Conservation (phyloP, 2,888 invertebrate species). For the Macrosiphum euphorbiae region DNA sequence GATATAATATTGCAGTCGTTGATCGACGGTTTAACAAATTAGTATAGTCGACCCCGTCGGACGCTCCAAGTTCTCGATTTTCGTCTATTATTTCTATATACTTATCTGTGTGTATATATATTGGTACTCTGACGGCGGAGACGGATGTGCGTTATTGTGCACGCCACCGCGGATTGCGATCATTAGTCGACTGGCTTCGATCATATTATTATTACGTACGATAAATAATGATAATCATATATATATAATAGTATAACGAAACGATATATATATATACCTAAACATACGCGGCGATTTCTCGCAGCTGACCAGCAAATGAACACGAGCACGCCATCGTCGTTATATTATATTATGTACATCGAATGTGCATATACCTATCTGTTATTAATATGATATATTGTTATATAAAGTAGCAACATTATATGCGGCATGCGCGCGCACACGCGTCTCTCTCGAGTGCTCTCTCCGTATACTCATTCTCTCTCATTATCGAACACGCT, state of each 20-base stretch:
- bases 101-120: neutral
- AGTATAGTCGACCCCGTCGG: neutral
- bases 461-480: neutral
- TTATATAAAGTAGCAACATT: neutral
- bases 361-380: neutral
- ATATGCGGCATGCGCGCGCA: neutral
- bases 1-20: neutral
- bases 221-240: constrained; percentile 4
- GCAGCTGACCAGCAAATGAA: neutral
- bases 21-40: constrained; percentile 48
- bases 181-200: constrained; percentile 37
- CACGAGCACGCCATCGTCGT: constrained; percentile 12
- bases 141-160: neutral
- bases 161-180: neutral
- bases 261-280: neutral
- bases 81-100: neutral
- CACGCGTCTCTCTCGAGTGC: neutral
- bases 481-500: neutral
- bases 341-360: neutral
- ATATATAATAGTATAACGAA: constrained; percentile 6
- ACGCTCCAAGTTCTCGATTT: neutral
- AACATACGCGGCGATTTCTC: neutral
- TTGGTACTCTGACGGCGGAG: neutral
- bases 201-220: neutral
- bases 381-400: constrained; percentile 8